These are phyloP conservation scores for Thereuonema tuberculata DNA, from an alignment of 1,140 invertebrate species.

Conservation along the genomic window DNA sequence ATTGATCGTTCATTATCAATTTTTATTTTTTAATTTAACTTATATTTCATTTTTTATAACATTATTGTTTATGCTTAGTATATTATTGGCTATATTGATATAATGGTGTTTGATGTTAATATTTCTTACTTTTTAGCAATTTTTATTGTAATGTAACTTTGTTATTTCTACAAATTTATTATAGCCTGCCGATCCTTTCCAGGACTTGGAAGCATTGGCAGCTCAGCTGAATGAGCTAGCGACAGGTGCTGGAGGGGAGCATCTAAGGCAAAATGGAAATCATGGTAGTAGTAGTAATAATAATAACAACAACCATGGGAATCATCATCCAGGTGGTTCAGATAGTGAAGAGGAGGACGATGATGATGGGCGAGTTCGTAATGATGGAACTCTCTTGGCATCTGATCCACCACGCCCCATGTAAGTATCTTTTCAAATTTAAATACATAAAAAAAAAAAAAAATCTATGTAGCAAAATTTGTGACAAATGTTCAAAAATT, in stretches of 20 bases:
- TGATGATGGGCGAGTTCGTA: conserved; percentile 40
- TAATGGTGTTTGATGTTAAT: conserved; percentile 22
- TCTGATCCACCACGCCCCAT: conserved; percentile 92
- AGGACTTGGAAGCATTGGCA: conserved; percentile 85
- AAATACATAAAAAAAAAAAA: too few relatives aligned
- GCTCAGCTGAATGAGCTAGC: conserved; percentile 85
- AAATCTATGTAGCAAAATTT: conserved; percentile 21
- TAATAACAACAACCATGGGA: conserved; percentile 22
- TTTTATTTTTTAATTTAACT: too few relatives aligned
- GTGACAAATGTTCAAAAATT: background rate
- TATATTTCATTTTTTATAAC: too few relatives aligned
- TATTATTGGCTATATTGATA: too few relatives aligned
- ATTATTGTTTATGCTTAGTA: too few relatives aligned
- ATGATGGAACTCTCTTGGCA: conserved; percentile 85
- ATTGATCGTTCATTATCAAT: too few relatives aligned
- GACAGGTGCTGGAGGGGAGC: conserved; percentile 32
- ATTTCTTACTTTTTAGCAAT: too few relatives aligned
- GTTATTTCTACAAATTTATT: too few relatives aligned
- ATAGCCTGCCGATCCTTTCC: conserved; percentile 21
- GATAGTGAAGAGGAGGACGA: conserved; percentile 39
- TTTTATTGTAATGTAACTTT: conserved; percentile 1
- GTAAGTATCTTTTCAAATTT: conserved; percentile 50
- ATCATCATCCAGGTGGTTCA: conserved; percentile 22
- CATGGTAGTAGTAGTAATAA: conserved; percentile 27
- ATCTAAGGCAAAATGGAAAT: conserved; percentile 22